A percentile compares a stretch with the other conserved stretches of the same genome.
These are phyloP conservation scores for Pandemis heparana DNA, from an alignment of 2,888 invertebrate species.

Conservation along the genomic window DNA sequence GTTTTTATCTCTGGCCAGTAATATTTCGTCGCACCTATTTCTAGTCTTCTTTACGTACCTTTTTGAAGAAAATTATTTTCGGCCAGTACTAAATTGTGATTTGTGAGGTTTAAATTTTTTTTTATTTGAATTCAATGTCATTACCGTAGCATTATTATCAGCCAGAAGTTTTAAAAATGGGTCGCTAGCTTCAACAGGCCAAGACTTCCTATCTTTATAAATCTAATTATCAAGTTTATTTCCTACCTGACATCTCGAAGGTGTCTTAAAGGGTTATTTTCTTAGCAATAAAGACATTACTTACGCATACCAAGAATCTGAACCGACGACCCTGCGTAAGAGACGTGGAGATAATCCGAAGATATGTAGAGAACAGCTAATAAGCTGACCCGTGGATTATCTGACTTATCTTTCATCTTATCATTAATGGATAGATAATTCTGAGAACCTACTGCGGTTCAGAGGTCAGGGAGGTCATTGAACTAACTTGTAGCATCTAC, in stretches of 20 bases:
- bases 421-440: conserved; percentile 33
- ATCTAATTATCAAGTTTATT: not conserved
- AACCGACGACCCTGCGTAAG: conserved; percentile 10
- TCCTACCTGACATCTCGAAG: not conserved
- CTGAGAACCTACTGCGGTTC: conserved; percentile 5
- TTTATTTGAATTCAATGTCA: too few species aligned
- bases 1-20: not conserved
- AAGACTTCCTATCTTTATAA: too few species aligned
- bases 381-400: conserved; percentile 24
- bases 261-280: not conserved
- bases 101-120: too few species aligned
- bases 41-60: too few species aligned
- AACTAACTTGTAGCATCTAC: too few species aligned
- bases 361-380: conserved; percentile 29
- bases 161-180: too few species aligned
- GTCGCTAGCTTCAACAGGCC: too few species aligned
- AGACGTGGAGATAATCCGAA: conserved; percentile 16
- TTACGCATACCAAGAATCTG: not conserved
- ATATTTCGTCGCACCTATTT: not conserved
- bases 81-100: too few species aligned
- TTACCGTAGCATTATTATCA: too few species aligned
- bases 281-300: conserved; percentile 1
- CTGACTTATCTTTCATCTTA: conserved; percentile 35
- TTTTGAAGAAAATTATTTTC: too few species aligned
- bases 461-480: conserved; percentile 10